Conservation (phyloP, 1,140 invertebrate genomes). For the Eupristina koningsbergeri region DNA sequence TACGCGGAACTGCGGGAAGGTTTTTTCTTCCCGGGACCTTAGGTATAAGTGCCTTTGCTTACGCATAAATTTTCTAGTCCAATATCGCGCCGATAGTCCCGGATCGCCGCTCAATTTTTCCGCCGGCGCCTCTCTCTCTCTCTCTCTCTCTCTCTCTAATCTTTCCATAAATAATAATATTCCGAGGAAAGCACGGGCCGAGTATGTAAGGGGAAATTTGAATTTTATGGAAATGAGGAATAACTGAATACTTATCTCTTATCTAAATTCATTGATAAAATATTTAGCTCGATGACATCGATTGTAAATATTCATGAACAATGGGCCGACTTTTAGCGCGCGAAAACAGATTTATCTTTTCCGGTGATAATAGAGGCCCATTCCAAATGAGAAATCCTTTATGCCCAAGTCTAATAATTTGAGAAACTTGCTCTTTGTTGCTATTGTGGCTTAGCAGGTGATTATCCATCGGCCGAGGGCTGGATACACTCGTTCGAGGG, state of each 20-base stretch:
- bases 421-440: no score
- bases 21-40: neutral
- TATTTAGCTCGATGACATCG: neutral
- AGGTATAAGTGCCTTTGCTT: neutral
- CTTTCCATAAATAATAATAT: neutral
- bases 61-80: conserved; percentile 11
- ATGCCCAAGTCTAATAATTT: neutral
- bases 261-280: neutral
- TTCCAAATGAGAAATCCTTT: neutral
- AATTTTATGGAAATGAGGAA: neutral
- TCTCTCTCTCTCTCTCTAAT: neutral
- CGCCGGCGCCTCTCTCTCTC: no score
- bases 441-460: neutral
- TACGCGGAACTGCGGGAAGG: conserved; percentile 46
- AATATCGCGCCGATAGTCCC: neutral
- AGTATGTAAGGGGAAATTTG: neutral
- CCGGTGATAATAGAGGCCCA: neutral
- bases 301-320: neutral
- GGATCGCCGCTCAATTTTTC: neutral
- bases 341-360: neutral
- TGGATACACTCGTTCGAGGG: neutral
- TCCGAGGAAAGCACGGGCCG: neutral
- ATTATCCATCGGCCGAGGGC: neutral
- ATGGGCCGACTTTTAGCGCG: neutral
- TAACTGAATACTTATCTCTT: neutral